A percentile compares a stretch with the other conserved stretches of the same genome.
Evolutionary conservation across 2,797 vertebrate species (phyloP).

Genomic region (Manis pentadactyla): DNA sequence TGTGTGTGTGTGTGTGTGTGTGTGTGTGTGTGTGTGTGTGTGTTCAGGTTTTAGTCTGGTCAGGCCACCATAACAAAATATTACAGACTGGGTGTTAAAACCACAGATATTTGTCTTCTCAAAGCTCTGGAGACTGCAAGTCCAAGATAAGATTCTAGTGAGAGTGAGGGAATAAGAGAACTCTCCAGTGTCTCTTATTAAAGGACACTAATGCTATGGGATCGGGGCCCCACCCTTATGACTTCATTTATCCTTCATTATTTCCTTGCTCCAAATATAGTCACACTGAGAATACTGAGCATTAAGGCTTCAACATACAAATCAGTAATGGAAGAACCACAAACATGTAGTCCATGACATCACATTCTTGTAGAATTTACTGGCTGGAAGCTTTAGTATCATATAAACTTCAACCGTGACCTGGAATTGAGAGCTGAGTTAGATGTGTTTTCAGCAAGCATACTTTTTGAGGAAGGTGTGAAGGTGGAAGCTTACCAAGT

Average conservation of each 20-base stretch:
- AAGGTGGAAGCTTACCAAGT: background rate
- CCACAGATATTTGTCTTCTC: background rate
- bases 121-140: background rate
- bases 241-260: background rate
- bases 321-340: background rate
- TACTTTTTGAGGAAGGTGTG: background rate
- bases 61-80: background rate
- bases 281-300: accelerated
- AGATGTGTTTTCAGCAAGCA: background rate
- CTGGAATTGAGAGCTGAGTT: background rate
- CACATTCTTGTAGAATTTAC: background rate
- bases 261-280: background rate
- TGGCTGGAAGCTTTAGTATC: background rate
- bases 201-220: background rate
- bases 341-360: background rate
- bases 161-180: too few species aligned
- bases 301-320: background rate
- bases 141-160: background rate
- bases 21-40: background rate
- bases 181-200: background rate
- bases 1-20: too few species aligned
- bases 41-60: background rate
- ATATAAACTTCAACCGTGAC: background rate
- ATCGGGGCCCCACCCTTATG: background rate
- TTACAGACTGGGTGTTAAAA: background rate